Evolutionary conservation across 2,113 vertebrate genomes (phyloP).

Genomic region (Podiceps cristatus): DNA sequence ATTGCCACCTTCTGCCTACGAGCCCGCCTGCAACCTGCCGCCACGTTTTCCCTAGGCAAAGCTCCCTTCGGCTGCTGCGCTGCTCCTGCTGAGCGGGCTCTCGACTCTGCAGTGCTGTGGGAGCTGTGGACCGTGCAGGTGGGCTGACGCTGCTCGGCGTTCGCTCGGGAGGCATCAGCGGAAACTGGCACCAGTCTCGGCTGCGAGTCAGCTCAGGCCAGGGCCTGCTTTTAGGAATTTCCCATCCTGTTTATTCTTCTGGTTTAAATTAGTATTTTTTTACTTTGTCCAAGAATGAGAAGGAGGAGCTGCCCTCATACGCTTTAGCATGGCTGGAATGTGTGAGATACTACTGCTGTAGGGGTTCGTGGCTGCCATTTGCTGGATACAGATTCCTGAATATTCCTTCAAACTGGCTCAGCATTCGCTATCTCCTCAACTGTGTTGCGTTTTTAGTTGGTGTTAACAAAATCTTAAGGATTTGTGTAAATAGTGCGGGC

Average conservation of each 20-base stretch:
- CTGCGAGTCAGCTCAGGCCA: neutral
- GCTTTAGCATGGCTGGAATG: neutral
- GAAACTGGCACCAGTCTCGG: neutral
- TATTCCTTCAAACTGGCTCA: neutral
- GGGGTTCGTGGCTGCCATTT: neutral
- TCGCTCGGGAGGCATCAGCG: neutral
- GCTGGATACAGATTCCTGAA: neutral
- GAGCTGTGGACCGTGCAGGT: neutral
- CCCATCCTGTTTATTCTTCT: neutral
- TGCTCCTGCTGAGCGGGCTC: neutral
- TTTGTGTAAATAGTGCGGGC: neutral
- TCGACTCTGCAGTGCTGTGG: neutral
- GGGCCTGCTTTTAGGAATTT: neutral
- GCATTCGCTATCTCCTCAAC: neutral
- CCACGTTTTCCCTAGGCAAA: neutral
- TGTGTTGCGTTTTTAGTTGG: accelerated
- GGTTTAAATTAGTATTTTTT: neutral
- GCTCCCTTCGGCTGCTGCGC: accelerated
- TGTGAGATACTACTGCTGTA: neutral
- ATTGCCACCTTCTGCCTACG: neutral
- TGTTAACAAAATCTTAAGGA: neutral
- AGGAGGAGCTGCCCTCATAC: accelerated
- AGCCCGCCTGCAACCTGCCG: neutral
- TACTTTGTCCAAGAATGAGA: neutral
- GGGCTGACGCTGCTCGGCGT: accelerated